Evolutionary conservation across 2,113 vertebrate species (phyloP), one percentile per base, ranked within the genome.

Genomic region (Paramisgurnus dabryanus): DNA sequence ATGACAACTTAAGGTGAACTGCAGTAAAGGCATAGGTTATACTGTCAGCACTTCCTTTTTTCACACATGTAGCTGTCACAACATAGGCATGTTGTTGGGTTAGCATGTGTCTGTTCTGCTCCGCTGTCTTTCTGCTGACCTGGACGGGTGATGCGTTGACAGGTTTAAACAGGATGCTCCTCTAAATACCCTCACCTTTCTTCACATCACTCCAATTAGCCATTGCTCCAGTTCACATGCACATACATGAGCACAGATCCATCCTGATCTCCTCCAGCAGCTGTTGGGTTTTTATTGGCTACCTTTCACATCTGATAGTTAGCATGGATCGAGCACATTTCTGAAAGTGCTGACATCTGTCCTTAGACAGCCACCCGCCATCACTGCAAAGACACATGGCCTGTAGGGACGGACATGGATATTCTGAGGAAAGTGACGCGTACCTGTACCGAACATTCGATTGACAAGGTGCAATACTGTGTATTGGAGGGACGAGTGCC

Each of bases 391-490:
- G 75, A 41, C 63, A 55, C 18, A 40, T 43, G 1, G 43, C 43
- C 74, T 76, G 12, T 55, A 41, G 47, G 27, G 75, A 66, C 34
- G 6, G 43, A 75, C 6, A 39, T 10, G 6, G 43, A 63, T 74
- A 83, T 83, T 74, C n/a, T 64, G 49, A 69, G 77, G 60, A 74
- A 55, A 53, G 4, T 18, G 13, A 49, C 55, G 49, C 34, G 13
- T 18, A 60, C 5, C 27, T 34, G 27, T 34, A 13, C 76, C 1
- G 61, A 64, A 4, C 3, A 1, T 40, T 55, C 68, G 70, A 79
- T 75, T 83, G 82, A 83, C 76, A 68, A 47, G 27, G 41, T 57
- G 70, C 39, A 73, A 67, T 34, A 67, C 34, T 27, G 53, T 45
- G 27, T 27, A 34, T n/a, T 6, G 7, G 65, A 76, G 47, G 17